These are phyloP conservation scores for Pterophyllum scalare DNA, from an alignment of 2,113 vertebrate genomes.

Conservation along the genomic window DNA sequence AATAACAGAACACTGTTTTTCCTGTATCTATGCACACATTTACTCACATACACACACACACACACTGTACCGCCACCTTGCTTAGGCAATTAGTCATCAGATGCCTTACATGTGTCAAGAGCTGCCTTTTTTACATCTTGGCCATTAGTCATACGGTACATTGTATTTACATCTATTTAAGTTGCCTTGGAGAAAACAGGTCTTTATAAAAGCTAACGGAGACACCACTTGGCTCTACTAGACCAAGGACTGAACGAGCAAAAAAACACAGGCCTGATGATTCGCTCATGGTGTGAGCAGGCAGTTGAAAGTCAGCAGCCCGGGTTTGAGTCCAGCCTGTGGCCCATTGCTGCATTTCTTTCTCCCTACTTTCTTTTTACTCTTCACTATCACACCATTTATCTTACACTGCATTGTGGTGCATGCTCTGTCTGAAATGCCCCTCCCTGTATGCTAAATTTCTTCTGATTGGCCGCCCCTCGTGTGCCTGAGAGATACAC, in stretches of 20 bases:
- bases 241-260: neutral
- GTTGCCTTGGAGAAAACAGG: neutral
- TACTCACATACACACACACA: neutral
- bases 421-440: no score
- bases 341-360: no score
- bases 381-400: no score
- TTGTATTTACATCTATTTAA: neutral
- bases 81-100: neutral
- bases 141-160: neutral
- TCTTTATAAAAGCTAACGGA: neutral
- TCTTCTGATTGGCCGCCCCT: no score
- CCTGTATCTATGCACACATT: neutral
- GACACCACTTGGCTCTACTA: neutral
- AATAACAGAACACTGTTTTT: constrained; percentile 10
- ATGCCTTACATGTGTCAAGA: neutral
- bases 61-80: neutral
- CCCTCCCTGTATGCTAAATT: no score
- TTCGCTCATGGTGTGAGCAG: no score
- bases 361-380: no score
- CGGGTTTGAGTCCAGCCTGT: no score
- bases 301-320: no score
- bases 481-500: no score
- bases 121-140: constrained; percentile 1
- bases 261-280: neutral
- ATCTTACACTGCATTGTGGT: no score